These are phyloP conservation scores for Bungarus multicinctus DNA, from an alignment of 2,113 vertebrate genomes.

Conservation along the genomic window DNA sequence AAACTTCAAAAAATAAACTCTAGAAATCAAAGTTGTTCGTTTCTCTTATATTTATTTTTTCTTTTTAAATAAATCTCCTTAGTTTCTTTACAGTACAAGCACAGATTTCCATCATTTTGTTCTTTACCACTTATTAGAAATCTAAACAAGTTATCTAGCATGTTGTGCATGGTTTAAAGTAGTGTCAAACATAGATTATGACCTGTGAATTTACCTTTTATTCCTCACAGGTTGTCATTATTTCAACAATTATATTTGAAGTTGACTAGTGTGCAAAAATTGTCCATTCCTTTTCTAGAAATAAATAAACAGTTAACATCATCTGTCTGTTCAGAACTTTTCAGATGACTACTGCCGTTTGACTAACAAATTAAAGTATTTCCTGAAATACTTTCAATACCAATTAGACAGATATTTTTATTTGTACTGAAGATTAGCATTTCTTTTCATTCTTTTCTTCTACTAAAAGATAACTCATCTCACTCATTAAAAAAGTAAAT, in stretches of 20 bases:
- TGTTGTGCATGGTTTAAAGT: constrained; percentile 1
- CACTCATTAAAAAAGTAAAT: neutral
- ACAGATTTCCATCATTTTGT: constrained; percentile 1
- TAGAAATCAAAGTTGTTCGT: neutral
- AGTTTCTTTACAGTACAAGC: constrained; percentile 3
- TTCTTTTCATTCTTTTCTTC: neutral
- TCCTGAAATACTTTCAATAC: constrained; percentile 12
- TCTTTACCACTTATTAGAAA: constrained; percentile 18
- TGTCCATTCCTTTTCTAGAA: constrained; percentile 24
- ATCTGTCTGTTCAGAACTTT: constrained; percentile 36
- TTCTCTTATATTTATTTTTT: neutral
- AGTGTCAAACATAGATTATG: constrained; percentile 4
- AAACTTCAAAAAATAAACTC: neutral
- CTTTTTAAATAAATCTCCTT: neutral
- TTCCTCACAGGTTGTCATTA: neutral
- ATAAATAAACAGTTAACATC: constrained; percentile 3
- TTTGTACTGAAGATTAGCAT: neutral
- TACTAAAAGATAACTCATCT: neutral
- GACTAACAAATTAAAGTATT: constrained; percentile 43
- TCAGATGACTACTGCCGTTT: constrained; percentile 48
- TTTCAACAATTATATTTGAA: constrained; percentile 22
- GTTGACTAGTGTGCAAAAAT: neutral
- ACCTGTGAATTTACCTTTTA: constrained; percentile 6
- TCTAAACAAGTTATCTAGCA: constrained; percentile 14
- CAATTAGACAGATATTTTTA: constrained; percentile 20